Percentiles rank a stretch among this genome's conserved stretches.
Conservation (phyloP, 1,140 invertebrate species). For the Drosophila pachea region DNA sequence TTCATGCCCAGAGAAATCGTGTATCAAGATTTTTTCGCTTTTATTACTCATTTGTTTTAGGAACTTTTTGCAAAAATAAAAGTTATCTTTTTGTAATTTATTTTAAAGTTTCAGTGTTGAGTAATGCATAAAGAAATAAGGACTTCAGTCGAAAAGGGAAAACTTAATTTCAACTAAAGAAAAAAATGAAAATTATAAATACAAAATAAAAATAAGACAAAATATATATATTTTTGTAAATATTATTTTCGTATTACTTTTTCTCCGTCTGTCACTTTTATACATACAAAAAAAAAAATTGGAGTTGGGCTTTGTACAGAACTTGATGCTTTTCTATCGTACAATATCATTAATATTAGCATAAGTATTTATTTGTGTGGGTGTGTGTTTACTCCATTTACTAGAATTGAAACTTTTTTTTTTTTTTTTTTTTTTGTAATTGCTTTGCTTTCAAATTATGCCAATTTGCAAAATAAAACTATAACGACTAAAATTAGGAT, state of each 20-base stretch:
- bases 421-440: slow-evolving; percentile 16
- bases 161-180: slow-evolving; percentile 1
- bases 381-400: slow-evolving; percentile 60
- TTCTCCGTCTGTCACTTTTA: slow-evolving; percentile 50
- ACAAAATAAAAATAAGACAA: slow-evolving; percentile 49
- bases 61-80: slow-evolving; percentile 57
- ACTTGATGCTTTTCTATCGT: slow-evolving; percentile 52
- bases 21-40: slow-evolving; percentile 16
- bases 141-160: slow-evolving; percentile 16
- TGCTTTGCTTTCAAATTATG: slow-evolving; percentile 50
- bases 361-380: slow-evolving; percentile 25
- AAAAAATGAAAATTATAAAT: slow-evolving; percentile 6
- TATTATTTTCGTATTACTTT: slow-evolving; percentile 48
- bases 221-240: slow-evolving; percentile 63
- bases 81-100: slow-evolving; percentile 21
- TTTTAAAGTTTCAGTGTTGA: slow-evolving; percentile 19
- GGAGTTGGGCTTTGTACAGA: slow-evolving; percentile 75
- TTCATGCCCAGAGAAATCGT: slow-evolving; percentile 41
- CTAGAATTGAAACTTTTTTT: slow-evolving; percentile 52
- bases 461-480: slow-evolving; percentile 68
- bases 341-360: slow-evolving; percentile 58
- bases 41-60: slow-evolving; percentile 29
- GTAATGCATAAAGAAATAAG: neutral
- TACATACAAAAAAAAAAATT: slow-evolving; percentile 73
- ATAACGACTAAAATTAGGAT: slow-evolving; percentile 65